Conservation (phyloP, 2,797 vertebrate genomes). For the Coendou prehensilis region DNA sequence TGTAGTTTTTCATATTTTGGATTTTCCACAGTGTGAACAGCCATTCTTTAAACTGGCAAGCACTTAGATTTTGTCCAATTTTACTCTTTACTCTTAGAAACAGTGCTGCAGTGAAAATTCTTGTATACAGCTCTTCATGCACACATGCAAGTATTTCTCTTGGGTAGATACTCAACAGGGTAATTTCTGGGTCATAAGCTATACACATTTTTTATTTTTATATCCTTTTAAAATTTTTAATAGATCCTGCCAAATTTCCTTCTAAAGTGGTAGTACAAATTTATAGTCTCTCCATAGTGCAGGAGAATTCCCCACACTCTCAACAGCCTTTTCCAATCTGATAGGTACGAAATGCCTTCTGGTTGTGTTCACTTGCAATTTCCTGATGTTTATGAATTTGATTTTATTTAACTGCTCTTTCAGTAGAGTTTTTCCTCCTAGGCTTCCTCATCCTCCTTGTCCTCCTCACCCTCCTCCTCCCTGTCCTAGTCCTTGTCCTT, state of each 20-base stretch:
- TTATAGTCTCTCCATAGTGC: slow-evolving; percentile 70
- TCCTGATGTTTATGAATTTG: not conserved
- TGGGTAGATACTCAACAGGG: slow-evolving; percentile 57
- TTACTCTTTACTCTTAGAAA: slow-evolving; percentile 36
- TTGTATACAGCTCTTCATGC: not conserved
- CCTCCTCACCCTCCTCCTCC: not conserved
- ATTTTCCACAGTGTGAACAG: not conserved
- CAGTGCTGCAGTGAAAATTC: not conserved
- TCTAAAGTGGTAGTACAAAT: slow-evolving; percentile 78
- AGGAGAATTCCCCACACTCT: slow-evolving; percentile 61
- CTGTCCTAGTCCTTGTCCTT: not conserved
- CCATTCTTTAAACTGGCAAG: not conserved
- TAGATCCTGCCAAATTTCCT: slow-evolving; percentile 82
- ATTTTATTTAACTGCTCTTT: not conserved
- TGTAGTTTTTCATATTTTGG: not conserved
- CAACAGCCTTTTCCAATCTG: slow-evolving; percentile 37
- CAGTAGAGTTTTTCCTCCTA: not conserved
- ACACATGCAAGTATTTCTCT: slow-evolving; percentile 50
- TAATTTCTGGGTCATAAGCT: slow-evolving; percentile 75
- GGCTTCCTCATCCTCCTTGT: not conserved
- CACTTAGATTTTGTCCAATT: not conserved
- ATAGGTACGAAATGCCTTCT: slow-evolving; percentile 43
- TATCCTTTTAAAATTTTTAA: slow-evolving; percentile 80
- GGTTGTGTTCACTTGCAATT: not conserved
- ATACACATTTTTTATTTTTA: slow-evolving; percentile 76